Base-by-base conservation (phyloP, 2,797 vertebrate species). In the Cryptoprocta ferox region DNA sequence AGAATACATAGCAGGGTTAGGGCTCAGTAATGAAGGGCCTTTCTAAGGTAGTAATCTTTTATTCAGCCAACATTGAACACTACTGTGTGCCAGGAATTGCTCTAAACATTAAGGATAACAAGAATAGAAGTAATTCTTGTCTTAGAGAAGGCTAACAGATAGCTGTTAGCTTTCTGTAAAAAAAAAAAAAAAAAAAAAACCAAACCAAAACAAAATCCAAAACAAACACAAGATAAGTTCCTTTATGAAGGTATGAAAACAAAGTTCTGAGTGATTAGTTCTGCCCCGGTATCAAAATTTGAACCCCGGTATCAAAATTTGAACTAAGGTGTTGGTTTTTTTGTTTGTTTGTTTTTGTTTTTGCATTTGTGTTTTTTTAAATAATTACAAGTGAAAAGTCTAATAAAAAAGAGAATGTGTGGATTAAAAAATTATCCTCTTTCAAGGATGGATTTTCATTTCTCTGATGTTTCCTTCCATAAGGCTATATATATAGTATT, bases 331-430 rank as follows among this genome's bases (percentile, higher is more conserved):
- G 42, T 45, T 70, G 50, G n/a, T 70, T 48, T n/a, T 35, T 1
- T 39, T 6, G 56, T 68, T 42, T 76, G 28, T 84, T 30, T n/a
- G 32, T 42, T 24, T 56, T 39, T 32, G 48, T 15, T 39, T 48
- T 68, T 45, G 42, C 42, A 8, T 45, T 45, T 45, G 42, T 45
- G 42, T 45, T 45, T 45, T 45, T 45, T 45, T 9, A 9, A 48
- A 84, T 19, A 76, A 68, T n/a, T 68, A 39, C 6, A 95, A 78
- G 50, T 65, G 24, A 87, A 56, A 65, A 39, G 18, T 83, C 28
- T 89, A 45, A 71, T 86, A 73, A 89, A 50, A 92, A 66, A 79
- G 26, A 92, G 26, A 86, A 95, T 79, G 32, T 63, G 7, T 75
- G 59, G 16, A 32, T 93, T 81, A 83, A 94, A 56, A 79, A 78